Evolutionary conservation across 2,797 vertebrate species (phyloP).

Genomic region (Onychomys arenicola): DNA sequence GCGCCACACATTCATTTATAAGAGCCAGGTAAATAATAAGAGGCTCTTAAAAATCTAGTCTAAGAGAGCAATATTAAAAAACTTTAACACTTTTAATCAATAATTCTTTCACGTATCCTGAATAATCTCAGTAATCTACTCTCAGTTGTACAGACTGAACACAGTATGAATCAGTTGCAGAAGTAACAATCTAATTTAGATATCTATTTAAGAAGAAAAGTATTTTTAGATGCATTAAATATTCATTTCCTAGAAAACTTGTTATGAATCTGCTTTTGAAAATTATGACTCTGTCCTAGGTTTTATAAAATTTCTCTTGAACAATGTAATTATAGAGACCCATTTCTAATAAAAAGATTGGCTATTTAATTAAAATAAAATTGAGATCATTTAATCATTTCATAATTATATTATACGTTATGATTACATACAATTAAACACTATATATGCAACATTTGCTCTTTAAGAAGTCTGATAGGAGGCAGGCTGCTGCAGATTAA

Average conservation of each 20-base stretch:
- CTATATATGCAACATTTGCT: conserved; percentile 62
- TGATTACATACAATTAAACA: conserved; percentile 61
- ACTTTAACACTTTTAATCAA: conserved; percentile 71
- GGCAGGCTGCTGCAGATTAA: not conserved
- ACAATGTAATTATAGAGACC: conserved; percentile 81
- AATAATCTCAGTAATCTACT: conserved; percentile 55
- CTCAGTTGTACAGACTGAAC: conserved; percentile 47
- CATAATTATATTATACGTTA: conserved; percentile 73
- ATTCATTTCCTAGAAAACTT: conserved; percentile 83
- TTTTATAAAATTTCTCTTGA: conserved; percentile 78
- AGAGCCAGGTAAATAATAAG: conserved; percentile 64
- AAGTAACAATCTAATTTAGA: conserved; percentile 78
- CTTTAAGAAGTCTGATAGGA: not conserved
- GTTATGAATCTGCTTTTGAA: conserved; percentile 74
- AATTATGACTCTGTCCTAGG: conserved; percentile 69
- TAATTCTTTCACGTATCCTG: conserved; percentile 64
- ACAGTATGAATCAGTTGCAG: conserved; percentile 70
- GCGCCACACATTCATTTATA: conserved; percentile 45
- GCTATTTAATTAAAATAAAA: conserved; percentile 82
- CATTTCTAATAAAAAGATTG: conserved; percentile 79
- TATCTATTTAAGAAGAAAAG: conserved; percentile 66
- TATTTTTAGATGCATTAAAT: conserved; percentile 81
- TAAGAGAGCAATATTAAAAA: conserved; percentile 65
- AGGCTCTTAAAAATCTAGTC: conserved; percentile 67
- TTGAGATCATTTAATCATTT: conserved; percentile 75